Evolutionary conservation across 2,888 invertebrate species (phyloP), one percentile per base, ranked within the genome.

Genomic region (Hirtodrosophila confusa): DNA sequence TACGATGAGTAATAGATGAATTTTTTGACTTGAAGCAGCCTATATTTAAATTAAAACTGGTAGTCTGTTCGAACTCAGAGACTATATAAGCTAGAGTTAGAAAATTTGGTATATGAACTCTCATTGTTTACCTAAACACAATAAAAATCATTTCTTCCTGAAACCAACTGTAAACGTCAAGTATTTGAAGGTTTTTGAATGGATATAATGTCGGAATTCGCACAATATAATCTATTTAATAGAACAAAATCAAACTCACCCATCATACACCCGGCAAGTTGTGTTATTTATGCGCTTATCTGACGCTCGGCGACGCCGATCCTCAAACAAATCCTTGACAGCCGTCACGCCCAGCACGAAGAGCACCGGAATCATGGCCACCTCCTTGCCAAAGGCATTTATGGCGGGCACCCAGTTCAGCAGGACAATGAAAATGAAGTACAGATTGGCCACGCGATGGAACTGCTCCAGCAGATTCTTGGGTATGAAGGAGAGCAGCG

Each of bases 401-500:
- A 98, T 96, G 35, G 95, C 94, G 3, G 98, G 98, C 90, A 98
- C 95, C 98, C 98, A 98, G 93, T 99, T 99, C 74, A 99, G 94
- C 83, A 98, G 93, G 86, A 98, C 98, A 90, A 99, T 98, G 90
- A 98, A 97, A 90, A 99, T 96, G 92, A 99, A 99, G 93, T 99
- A 99, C 89, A 99, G 93, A 93, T 99, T 99, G 72, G 99, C 99
- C 90, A 98, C 97, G 69, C 99, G 95, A 92, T 98, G 98, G 92
- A 99, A 98, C 93, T 99, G 99, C 93, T 99, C 98, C 92, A 98
- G 94, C 68, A 99, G 93, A 92, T 99, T 99, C 92, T 98, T 96
- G 61, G 99, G 98, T 89, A 99, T 92, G 92, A 99, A 99, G 82
- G 97, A 98, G 77, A 98, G 93, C 64, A 97, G 90, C 24, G 98